These are phyloP conservation scores for Eucera pruinosa DNA, from an alignment of 2,888 invertebrate genomes.

Conservation along the genomic window DNA sequence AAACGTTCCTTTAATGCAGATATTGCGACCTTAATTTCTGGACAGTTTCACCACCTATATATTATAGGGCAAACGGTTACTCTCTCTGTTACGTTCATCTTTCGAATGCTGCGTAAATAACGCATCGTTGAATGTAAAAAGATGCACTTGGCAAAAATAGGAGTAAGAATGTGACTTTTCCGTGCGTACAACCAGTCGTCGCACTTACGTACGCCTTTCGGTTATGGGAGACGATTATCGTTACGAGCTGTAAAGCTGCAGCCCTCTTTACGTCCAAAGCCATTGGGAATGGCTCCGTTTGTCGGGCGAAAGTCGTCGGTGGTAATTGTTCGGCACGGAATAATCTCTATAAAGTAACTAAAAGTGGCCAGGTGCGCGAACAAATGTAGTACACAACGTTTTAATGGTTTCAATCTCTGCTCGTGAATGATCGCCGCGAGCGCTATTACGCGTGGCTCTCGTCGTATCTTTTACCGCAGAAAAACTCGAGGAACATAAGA, in stretches of 20 bases:
- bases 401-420: background rate
- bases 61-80: no score
- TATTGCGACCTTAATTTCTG: slow-evolving; percentile 16
- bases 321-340: slow-evolving; percentile 18
- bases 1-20: slow-evolving; percentile 6
- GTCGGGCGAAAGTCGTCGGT: slow-evolving; percentile 1
- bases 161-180: background rate
- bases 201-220: slow-evolving; percentile 2
- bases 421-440: background rate
- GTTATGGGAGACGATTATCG: slow-evolving; percentile 21
- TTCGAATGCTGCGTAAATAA: background rate
- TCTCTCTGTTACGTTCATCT: no score
- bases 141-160: background rate
- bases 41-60: no score
- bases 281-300: slow-evolving; percentile 6
- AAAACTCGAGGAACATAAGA: no score
- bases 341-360: slow-evolving; percentile 12
- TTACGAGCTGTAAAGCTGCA: slow-evolving; percentile 23
- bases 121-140: no score
- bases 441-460: no score
- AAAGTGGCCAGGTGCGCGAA: background rate
- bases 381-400: background rate
- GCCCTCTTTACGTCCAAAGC: slow-evolving; percentile 6
- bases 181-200: background rate
- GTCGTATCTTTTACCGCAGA: no score